Evolutionary conservation across 2,888 invertebrate genomes (phyloP).

Genomic region (Ophioninae sp.): DNA sequence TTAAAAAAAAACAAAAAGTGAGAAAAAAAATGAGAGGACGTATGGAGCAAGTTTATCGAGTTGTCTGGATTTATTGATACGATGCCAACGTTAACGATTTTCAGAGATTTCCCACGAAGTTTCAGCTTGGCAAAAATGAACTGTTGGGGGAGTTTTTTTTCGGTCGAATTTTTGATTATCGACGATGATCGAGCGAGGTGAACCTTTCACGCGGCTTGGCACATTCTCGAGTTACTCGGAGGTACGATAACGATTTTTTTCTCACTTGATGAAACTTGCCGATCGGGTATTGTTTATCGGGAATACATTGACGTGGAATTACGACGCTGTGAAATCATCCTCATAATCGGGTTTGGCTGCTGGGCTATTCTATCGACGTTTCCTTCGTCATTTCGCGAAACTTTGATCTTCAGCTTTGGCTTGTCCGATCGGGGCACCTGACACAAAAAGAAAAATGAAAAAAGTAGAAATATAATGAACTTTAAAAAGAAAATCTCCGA

Average conservation of each 20-base stretch:
- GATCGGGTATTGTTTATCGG: constrained; percentile 13
- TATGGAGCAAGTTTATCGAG: constrained; percentile 14
- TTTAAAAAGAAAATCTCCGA: too few relatives aligned
- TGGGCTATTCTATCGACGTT: constrained; percentile 1
- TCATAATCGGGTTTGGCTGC: not conserved
- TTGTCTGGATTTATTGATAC: not conserved
- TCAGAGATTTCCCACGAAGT: constrained; percentile 1
- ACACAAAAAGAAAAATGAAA: not conserved
- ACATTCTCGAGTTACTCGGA: not conserved
- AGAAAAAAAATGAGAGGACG: constrained; percentile 22
- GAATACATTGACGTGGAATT: constrained; percentile 23
- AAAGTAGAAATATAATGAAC: not conserved
- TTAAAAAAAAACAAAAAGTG: constrained; percentile 74
- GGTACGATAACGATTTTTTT: not conserved
- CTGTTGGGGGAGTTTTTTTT: not conserved
- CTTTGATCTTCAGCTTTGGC: constrained; percentile 69
- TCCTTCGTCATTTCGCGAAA: constrained; percentile 65
- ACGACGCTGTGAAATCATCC: not conserved
- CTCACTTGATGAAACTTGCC: not conserved
- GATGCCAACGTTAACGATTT: not conserved
- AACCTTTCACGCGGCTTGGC: not conserved
- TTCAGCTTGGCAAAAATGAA: not conserved
- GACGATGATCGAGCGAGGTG: not conserved
- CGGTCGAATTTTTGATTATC: constrained; percentile 8
- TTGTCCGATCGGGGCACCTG: constrained; percentile 66